Evolutionary conservation across 1,140 invertebrate genomes (phyloP).

Genomic region (Ips nitidus): DNA sequence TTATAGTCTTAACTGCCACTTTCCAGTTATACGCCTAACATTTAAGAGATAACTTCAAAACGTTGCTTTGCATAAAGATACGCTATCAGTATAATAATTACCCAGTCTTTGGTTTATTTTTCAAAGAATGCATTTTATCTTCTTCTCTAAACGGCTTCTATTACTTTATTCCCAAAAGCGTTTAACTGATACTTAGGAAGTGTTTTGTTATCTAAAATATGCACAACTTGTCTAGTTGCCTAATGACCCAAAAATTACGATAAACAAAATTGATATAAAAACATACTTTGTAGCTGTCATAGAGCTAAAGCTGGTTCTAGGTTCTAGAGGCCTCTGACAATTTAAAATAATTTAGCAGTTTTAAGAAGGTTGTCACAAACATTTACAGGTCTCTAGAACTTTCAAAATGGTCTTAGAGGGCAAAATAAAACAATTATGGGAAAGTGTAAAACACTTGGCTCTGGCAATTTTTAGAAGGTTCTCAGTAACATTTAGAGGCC

Average conservation of each 20-base stretch:
- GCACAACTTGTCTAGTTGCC: background rate
- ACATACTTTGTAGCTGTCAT: background rate
- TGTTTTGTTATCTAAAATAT: background rate
- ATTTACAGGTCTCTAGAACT: too few relatives aligned
- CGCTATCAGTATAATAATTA: background rate
- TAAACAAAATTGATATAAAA: too few relatives aligned
- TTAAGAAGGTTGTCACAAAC: too few relatives aligned
- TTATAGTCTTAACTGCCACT: background rate
- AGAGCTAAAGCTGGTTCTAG: background rate
- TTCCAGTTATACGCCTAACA: background rate
- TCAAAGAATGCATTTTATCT: slow-evolving; percentile 1
- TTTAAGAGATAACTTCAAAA: background rate
- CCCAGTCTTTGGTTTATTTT: background rate
- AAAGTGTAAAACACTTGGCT: too few relatives aligned
- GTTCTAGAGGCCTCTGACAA: background rate
- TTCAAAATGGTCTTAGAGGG: too few relatives aligned
- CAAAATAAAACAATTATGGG: too few relatives aligned
- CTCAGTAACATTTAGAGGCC: too few relatives aligned
- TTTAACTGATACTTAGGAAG: background rate
- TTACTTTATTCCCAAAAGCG: background rate
- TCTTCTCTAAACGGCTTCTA: background rate
- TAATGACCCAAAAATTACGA: too few relatives aligned
- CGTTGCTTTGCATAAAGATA: slow-evolving; percentile 3
- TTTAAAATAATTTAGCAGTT: too few relatives aligned
- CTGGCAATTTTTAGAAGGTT: too few relatives aligned